Percentiles rank a stretch among this genome's conserved stretches.
Evolutionary conservation across 2,113 vertebrate genomes (phyloP).

Genomic region (Callaeas wilsoni): DNA sequence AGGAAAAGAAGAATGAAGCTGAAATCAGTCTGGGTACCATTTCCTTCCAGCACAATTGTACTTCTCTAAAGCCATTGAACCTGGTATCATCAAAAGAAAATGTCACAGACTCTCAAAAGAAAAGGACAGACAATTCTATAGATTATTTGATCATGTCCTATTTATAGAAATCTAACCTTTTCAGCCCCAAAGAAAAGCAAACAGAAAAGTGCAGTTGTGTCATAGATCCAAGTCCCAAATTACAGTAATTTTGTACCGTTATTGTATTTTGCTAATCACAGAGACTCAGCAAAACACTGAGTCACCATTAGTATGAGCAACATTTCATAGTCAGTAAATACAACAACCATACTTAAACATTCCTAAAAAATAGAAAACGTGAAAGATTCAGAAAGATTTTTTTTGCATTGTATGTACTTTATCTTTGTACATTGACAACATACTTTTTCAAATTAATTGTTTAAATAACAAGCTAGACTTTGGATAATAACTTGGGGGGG

Average conservation of each 20-base stretch:
- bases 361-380: neutral
- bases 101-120: slow-evolving; percentile 42
- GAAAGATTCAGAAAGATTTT: neutral
- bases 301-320: slow-evolving; percentile 1
- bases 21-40: neutral
- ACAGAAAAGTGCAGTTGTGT: neutral
- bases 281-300: slow-evolving; percentile 44
- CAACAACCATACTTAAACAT: neutral
- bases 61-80: neutral
- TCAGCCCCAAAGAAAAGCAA: slow-evolving; percentile 33
- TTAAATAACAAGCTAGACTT: neutral
- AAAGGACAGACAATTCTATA: slow-evolving; percentile 42
- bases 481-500: neutral
- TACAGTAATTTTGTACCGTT: slow-evolving; percentile 45
- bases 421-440: neutral
- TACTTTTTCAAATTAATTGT: neutral
- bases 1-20: neutral
- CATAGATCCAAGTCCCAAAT: slow-evolving; percentile 27
- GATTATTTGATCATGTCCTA: slow-evolving; percentile 57
- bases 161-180: slow-evolving; percentile 65
- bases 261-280: slow-evolving; percentile 39
- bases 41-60: neutral
- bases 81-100: slow-evolving; percentile 40
- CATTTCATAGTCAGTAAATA: neutral
- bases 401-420: neutral